Evolutionary conservation across 2,888 invertebrate genomes (phyloP).

Genomic region (Noctuana brunneofusca): DNA sequence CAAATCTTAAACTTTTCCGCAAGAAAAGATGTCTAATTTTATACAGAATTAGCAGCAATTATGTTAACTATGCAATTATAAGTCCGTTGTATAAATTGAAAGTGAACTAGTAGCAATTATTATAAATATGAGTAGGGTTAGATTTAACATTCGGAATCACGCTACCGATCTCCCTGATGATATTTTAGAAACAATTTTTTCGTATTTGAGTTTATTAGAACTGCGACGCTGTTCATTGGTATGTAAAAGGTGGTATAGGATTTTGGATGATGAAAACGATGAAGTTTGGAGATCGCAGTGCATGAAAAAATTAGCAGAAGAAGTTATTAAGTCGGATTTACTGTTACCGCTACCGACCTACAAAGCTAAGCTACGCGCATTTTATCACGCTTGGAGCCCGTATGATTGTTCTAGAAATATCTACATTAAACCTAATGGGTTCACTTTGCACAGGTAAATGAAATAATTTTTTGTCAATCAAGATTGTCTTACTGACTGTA

Average conservation of each 20-base stretch:
- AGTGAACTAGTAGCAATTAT: background rate
- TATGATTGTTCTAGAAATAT: constrained; percentile 98
- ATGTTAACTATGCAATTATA: too few relatives aligned
- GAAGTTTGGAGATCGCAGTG: constrained; percentile 97
- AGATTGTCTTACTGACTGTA: too few relatives aligned
- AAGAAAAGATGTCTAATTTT: too few relatives aligned
- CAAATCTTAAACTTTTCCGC: too few relatives aligned
- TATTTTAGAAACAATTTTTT: constrained; percentile 95
- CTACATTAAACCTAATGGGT: constrained; percentile 97
- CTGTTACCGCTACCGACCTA: constrained; percentile 93
- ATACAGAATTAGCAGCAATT: too few relatives aligned
- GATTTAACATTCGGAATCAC: constrained; percentile 74
- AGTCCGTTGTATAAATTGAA: background rate
- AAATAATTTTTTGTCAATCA: too few relatives aligned
- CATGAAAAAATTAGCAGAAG: constrained; percentile 92
- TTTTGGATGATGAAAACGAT: constrained; percentile 95
- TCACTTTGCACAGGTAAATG: constrained; percentile 93
- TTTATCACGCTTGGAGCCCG: constrained; percentile 98
- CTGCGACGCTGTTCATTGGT: constrained; percentile 94
- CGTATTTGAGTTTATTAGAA: constrained; percentile 93
- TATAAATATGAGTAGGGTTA: constrained; percentile 46
- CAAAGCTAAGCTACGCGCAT: constrained; percentile 96
- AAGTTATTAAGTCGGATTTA: constrained; percentile 93
- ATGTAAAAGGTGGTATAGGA: constrained; percentile 96
- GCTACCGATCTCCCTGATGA: constrained; percentile 88